phyloP scores from a whole-genome alignment of 2,888 invertebrate genomes.

The Caenorhabditis panamensis region DNA sequence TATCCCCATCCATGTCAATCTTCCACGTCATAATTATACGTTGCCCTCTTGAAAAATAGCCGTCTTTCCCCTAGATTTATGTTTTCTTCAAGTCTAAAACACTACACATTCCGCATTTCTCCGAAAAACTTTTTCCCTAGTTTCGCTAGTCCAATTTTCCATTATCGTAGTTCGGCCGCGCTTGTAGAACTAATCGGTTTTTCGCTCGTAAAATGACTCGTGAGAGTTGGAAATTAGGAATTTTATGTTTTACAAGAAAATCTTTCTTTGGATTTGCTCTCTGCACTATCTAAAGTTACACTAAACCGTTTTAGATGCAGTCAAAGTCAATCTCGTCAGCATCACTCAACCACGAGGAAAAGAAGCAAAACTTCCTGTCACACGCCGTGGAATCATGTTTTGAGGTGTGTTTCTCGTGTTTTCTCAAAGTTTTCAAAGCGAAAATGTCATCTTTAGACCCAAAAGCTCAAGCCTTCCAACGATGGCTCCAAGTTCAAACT shows the following conservation, averaged over 20 bases:
- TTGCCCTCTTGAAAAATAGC: conserved; percentile 1
- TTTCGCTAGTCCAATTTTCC: background rate
- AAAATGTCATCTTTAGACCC: background rate
- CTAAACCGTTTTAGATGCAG: too few species aligned
- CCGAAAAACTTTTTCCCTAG: background rate
- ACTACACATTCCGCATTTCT: background rate
- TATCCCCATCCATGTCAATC: background rate
- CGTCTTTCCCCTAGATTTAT: background rate
- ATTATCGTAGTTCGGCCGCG: background rate
- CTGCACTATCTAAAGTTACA: too few species aligned
- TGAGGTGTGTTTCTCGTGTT: too few species aligned
- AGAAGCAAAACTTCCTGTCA: too few species aligned
- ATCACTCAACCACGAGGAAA: too few species aligned
- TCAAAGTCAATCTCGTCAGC: too few species aligned
- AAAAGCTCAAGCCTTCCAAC: background rate
- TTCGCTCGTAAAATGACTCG: too few species aligned
- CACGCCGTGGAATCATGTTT: too few species aligned
- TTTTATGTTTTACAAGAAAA: too few species aligned
- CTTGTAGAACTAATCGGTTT: background rate
- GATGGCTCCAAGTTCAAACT: background rate
- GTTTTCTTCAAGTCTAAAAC: background rate
- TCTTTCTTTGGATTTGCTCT: too few species aligned
- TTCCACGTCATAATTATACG: conserved; percentile 11
- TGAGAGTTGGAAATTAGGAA: too few species aligned
- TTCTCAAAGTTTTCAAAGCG: too few species aligned